Base-by-base conservation (phyloP, 2,888 invertebrate genomes). In the Cylloceria caligata region DNA sequence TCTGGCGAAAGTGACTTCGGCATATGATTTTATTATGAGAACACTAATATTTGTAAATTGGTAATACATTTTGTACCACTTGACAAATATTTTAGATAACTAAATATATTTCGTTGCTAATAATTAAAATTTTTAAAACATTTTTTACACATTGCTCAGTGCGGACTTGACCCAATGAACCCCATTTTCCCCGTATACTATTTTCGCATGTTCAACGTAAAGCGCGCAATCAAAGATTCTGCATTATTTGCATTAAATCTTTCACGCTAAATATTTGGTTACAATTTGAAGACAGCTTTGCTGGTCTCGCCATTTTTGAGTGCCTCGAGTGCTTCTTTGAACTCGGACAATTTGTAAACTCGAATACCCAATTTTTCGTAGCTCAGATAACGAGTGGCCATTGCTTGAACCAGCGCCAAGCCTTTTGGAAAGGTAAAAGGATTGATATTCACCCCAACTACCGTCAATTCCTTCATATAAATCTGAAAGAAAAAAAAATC, bases 401-500 rank as follows among this genome's bases (percentile, higher is more conserved):
- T 94, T 1, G 96, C 94, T 83, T 94, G 94, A 0, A 96, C 90
- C 86, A 95, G 93, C 0, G 94, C 94, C 9, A 96, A 90, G 0
- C 95, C 95, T 86, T 94, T 96, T 0, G 94, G 94, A 90, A 96
- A 96, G 21, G 94, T 94, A 89, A 94, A 95, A 0, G 96, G 96
- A 88, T 96, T 96, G 76, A 96, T 95, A 85, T 95, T 95, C 0
- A 95, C 95, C 0, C 95, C 96, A 45, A 95, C 92, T 4, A 96
- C 92, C 0, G 94, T 95, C 78, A 95, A 71, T 90, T 96, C 96
- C 84, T 95, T 95, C 88, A 93, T 92, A 90, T 94, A 96, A 27
- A 96, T 93, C 80, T 95, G 92, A 88, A 92, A 95, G 64, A 11
- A 62, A n/a, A 64, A 60, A 5, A 21, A 19, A 34, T 47, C 4